phyloP scores from a whole-genome alignment of 2,888 invertebrate species.

The Cantharis lateralis region DNA sequence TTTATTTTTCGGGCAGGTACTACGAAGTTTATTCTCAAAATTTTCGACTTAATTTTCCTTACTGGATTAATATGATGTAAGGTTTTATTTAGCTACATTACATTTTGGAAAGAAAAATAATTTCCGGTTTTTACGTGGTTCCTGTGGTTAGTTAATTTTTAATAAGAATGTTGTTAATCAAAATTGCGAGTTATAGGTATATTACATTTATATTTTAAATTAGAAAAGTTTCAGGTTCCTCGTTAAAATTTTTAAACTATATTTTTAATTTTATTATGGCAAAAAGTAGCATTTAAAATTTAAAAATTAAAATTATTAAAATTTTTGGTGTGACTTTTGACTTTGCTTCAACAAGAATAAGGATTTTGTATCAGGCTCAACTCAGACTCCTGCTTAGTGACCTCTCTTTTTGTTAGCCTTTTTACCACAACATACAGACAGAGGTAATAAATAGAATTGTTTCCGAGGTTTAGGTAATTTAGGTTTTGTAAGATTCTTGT shows the following conservation, averaged over 20 bases:
- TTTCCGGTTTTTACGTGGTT: background rate
- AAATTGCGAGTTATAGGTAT: background rate
- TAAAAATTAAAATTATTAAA: background rate
- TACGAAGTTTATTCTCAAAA: background rate
- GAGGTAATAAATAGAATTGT: slow-evolving; percentile 47
- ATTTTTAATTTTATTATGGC: background rate
- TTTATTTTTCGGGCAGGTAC: background rate
- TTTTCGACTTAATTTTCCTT: background rate
- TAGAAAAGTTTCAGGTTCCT: background rate
- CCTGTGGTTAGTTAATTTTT: background rate
- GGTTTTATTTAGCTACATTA: background rate
- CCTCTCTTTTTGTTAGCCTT: slow-evolving; percentile 38
- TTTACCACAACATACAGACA: slow-evolving; percentile 34
- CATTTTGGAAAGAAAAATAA: background rate
- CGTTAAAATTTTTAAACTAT: background rate
- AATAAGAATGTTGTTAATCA: background rate
- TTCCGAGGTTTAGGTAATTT: slow-evolving; percentile 46
- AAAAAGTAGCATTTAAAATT: background rate
- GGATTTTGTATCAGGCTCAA: slow-evolving; percentile 9
- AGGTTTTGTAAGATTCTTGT: slow-evolving; percentile 46
- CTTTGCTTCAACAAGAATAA: background rate
- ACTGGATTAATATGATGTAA: too few species aligned
- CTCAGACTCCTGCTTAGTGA: slow-evolving; percentile 28
- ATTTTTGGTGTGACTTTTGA: background rate
- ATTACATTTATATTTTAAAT: background rate